Base-by-base conservation (phyloP, 64 coral and sea anemone species). In the Stichodactyla helianthus region DNA sequence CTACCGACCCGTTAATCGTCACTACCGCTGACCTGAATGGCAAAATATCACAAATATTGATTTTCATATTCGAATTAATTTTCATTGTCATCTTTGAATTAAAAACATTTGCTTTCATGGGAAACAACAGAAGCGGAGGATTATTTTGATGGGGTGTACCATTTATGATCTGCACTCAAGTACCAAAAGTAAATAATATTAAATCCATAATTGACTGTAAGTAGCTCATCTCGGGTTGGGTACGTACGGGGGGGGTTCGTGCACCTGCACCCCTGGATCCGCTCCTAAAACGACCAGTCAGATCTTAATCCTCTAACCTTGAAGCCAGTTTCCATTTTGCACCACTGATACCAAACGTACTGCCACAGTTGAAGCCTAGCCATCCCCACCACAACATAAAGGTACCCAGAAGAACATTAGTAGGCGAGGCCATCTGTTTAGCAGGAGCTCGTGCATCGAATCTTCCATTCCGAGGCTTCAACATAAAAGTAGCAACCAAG, bases 331-430 rank as follows among this genome's bases (percentile, higher is more conserved):
- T 89, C 83, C 82, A 93, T 53, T 86, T 89, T 56, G 58, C 84
- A 27, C 90, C 93, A 12, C 82, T 95, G 17, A 95, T 92, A 80
- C 93, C 93, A 60, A 95, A 95, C 11, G 93, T 95, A 53, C 93
- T 95, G 11, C 93, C 93, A 53, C 90, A 95, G 57, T 95, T 95
- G 83, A 95, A 95, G 0, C 93, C 93, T 7, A 95, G 70, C 93
- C 93, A 95, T 0, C 93, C 93, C 93, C 93, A 95, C 93, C 93
- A 95, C 25, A 95, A 16, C 93, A 95, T 95, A 55, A 95, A 95
- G 0, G 93, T 95, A 17, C 93, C 93, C 23, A 95, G 77, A 35
- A 95, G 55, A 44, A 95, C 93, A 83, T 89, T 95, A 35, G 93
- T 95, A 0, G 77, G 93, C 6, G 93, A 95, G 10, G 90, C 84